Evolutionary conservation across 1,140 invertebrate species (phyloP), one percentile per base, ranked within the genome.

Genomic region (Cotesia glomerata): DNA sequence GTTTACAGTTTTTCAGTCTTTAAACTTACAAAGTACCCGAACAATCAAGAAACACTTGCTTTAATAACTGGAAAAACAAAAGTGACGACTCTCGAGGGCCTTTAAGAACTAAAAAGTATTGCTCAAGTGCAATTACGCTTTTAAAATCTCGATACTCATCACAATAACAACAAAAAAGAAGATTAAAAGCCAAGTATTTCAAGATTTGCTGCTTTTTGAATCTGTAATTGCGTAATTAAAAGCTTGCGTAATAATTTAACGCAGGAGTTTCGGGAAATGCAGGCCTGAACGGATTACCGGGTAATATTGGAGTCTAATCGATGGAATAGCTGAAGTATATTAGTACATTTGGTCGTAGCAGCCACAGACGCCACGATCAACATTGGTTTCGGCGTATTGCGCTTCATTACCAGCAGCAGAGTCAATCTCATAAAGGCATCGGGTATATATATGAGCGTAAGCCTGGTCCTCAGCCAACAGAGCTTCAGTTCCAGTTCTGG

Each of bases 351-450:
- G 26, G 54, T 51, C 45, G 26, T 68, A 45, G 39, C 58, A 52
- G 56, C 59, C 62, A 59, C 61, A 67, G 72, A 65, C 26, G 63
- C 69, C 68, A 64, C 76, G 79, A 80, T 77, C 59, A 79, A 76
- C 72, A 61, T 66, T 64, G 54, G 73, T 54, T 52, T 62, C 26
- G 74, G 77, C 78, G 77, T 69, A 65, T 67, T 72, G 64, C 67
- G 75, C 71, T 80, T 82, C 81, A 81, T 83, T 83, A 83, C 77
- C 75, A 73, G 76, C 74, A 74, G 76, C 76, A 69, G 68, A 73
- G 71, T 67, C 74, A 80, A 80, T 78, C 77, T 78, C 71, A 79
- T 76, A 75, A 76, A 78, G 73, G 74, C 59, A 49, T 64, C 14
- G 14, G 36, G 54, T 35, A 61, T 36, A 61, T 36, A 71, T 49